Evolutionary conservation across 1,140 invertebrate species (phyloP).

Genomic region (Drosophila kepulauana): DNA sequence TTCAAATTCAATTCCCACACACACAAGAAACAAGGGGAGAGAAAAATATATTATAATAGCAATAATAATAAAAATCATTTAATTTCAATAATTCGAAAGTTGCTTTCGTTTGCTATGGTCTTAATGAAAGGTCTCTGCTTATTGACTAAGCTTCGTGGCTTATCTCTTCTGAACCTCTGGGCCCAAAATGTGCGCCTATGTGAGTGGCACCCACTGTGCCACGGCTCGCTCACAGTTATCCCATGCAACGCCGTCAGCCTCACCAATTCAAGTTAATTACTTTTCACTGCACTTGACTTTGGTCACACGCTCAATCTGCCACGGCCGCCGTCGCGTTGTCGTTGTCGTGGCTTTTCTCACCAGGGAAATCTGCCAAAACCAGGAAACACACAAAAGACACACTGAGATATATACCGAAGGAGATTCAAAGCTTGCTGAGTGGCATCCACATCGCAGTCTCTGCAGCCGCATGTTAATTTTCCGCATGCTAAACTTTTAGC

Average conservation of each 20-base stretch:
- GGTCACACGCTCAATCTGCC: conserved; percentile 79
- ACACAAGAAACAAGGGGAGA: conserved; percentile 24
- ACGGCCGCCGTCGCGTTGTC: conserved; percentile 19
- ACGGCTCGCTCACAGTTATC: conserved; percentile 28
- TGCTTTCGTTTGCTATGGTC: conserved; percentile 49
- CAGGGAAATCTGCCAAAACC: conserved; percentile 76
- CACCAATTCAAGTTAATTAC: conserved; percentile 81
- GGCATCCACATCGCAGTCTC: conserved; percentile 24
- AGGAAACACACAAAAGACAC: conserved; percentile 55
- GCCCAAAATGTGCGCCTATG: conserved; percentile 11
- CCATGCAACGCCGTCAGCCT: conserved; percentile 32
- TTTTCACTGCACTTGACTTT: conserved; percentile 83
- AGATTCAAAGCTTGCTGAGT: conserved; percentile 54
- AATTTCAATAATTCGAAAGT: conserved; percentile 81
- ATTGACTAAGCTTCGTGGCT: conserved; percentile 40
- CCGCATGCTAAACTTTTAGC: conserved; percentile 83
- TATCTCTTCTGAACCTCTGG: conserved; percentile 23
- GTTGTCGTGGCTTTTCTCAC: conserved; percentile 77
- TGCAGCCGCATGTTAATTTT: conserved; percentile 79
- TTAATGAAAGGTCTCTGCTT: conserved; percentile 48
- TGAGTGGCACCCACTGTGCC: conserved; percentile 65
- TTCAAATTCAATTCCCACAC: conserved; percentile 50
- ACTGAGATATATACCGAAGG: conserved; percentile 50
- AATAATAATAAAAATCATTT: conserved; percentile 75
- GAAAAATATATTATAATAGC: conserved; percentile 43